Conservation (phyloP, 2,888 invertebrate genomes). For the Dynastes maya region DNA sequence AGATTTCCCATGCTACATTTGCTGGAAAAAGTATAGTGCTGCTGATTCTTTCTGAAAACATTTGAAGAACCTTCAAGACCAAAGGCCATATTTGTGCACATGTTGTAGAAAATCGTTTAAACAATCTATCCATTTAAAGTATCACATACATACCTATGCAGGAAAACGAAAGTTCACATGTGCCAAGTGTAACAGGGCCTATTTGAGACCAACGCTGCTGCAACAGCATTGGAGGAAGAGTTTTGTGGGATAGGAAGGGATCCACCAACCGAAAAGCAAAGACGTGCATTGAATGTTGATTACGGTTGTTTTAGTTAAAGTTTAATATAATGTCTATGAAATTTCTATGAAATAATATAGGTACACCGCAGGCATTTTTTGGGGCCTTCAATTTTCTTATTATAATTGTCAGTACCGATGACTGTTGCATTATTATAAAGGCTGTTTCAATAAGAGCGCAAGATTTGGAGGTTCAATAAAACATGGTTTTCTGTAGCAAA, state of each 20-base stretch:
- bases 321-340: not conserved
- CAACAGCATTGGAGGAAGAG: constrained; percentile 5
- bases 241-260: constrained; percentile 28
- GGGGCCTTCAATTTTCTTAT: too few species aligned
- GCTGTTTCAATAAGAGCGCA: too few species aligned
- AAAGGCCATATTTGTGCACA: constrained; percentile 17
- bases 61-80: not conserved
- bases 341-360: not conserved
- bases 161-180: not conserved
- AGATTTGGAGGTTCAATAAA: too few species aligned
- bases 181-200: constrained; percentile 18
- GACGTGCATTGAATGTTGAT: not conserved
- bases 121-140: constrained; percentile 21
- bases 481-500: too few species aligned
- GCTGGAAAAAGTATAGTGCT: constrained; percentile 13
- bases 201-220: constrained; percentile 31
- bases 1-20: constrained; percentile 8
- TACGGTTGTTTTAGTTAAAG: not conserved
- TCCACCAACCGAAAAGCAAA: constrained; percentile 11
- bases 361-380: too few species aligned
- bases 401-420: too few species aligned
- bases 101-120: constrained; percentile 27
- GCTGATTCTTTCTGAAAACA: constrained; percentile 30
- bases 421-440: too few species aligned
- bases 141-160: constrained; percentile 26